Percentiles rank a stretch among this genome's conserved stretches.
Evolutionary conservation across 2,888 invertebrate species (phyloP).

Genomic region (Eurois occulta): DNA sequence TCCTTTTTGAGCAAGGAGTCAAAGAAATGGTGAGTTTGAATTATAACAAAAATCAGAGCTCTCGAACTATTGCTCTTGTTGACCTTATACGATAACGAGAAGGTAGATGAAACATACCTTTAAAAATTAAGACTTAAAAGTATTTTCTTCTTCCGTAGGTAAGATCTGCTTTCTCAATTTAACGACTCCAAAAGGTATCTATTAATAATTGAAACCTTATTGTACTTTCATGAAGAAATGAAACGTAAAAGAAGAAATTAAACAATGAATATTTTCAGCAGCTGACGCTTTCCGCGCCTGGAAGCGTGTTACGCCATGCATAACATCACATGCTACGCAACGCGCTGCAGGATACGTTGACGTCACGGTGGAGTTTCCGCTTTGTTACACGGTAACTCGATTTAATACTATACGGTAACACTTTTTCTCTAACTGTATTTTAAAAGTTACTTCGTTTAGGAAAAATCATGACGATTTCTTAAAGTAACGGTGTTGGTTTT

Average conservation of each 20-base stretch:
- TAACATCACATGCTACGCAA: not conserved
- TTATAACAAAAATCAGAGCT: too few species aligned
- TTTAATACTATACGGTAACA: constrained; percentile 46
- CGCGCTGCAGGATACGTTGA: constrained; percentile 53
- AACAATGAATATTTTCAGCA: constrained; percentile 36
- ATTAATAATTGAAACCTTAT: too few species aligned
- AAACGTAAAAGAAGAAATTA: constrained; percentile 10
- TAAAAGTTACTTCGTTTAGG: constrained; percentile 9
- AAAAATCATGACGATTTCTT: constrained; percentile 7
- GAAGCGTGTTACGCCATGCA: constrained; percentile 8
- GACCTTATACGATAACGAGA: too few species aligned
- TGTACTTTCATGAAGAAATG: not conserved
- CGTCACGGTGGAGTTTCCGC: constrained; percentile 42
- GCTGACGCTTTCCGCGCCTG: constrained; percentile 32
- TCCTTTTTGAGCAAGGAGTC: too few species aligned
- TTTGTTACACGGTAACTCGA: constrained; percentile 50
- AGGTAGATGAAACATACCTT: too few species aligned
- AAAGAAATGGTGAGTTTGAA: too few species aligned
- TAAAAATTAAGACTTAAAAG: too few species aligned
- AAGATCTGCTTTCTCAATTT: too few species aligned
- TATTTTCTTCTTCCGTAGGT: too few species aligned
- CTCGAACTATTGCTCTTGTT: too few species aligned
- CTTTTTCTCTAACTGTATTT: constrained; percentile 40
- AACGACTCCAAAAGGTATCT: too few species aligned
- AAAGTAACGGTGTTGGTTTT: not conserved